Percentiles rank a stretch among this genome's conserved stretches.
Conservation (phyloP, 2,113 vertebrate species). For the cat (Felis catus) region F.catus_Fca126_mat1.0 CM031416.1:88697001-88697500, state of each 20-base stretch:
- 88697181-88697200: not conserved
- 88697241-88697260: not conserved
- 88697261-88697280: not conserved
- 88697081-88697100: not conserved
- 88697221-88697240: not conserved
- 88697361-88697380: not conserved
- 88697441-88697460: not conserved
- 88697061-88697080: not conserved
- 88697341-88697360: not conserved
- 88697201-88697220: not conserved
- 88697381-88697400: conserved; percentile 49
- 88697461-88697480: not conserved
- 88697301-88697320: not conserved
- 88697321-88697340: not conserved
- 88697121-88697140: not conserved
- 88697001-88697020: not conserved
- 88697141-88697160: not conserved
- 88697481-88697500: not conserved
- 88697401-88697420: not conserved
- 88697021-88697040: not conserved
- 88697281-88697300: not conserved
- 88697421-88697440: not conserved
- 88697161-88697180: not conserved
- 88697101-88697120: not conserved
- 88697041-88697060: too few relatives aligned